Base-by-base conservation (phyloP, 37 sponge, comb jelly and placozoan genomes). In the Oopsacas minuta region DNA sequence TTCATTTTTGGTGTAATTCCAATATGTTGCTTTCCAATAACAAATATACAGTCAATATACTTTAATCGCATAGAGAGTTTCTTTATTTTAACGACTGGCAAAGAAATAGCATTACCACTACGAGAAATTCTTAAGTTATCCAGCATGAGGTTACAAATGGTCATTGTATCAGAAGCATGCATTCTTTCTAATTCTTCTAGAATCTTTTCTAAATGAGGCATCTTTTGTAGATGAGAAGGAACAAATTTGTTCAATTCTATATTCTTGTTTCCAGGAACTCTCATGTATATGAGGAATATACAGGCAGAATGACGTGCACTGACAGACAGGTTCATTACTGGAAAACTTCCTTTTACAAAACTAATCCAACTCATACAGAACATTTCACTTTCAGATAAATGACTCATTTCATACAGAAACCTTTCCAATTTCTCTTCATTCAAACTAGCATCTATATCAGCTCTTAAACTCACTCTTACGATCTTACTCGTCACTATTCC, bases 301-400 rank as follows among this genome's bases (percentile, higher is more conserved):
- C 17, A 61, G 28, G 75, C 75, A 61, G 75, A 61, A n/a, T 61
- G 75, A 61, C 75, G 75, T 20, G 75, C 75, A 61, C 75, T 61
- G 17, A 61, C 22, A 25, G 75, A 61, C 7, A 12, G 3, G 28
- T 61, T 34, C 20, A 61, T 10, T 20, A 25, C 75, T 61, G 75
- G 75, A 12, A 61, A 61, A n/a, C 28, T 61, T 10, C 75, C 75
- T 34, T 61, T 61, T 5, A n/a, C 75, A 61, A 61, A 61, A 61
- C 75, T 61, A 10, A 61, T 34, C 75, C 75, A 61, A 61, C 75
- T 61, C 30, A 61, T 10, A n/a, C 28, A 61, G 75, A 61, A 61
- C 75, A 61, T 20, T 61, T 61, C 75, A 25, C 1, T 61, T 20
- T 25, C 75, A 20, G 75, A 61, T 3, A 61, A n/a, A 34, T 61